Evolutionary conservation across 2,888 invertebrate species (phyloP).

Genomic region (Spatulosminthurus flaviceps): DNA sequence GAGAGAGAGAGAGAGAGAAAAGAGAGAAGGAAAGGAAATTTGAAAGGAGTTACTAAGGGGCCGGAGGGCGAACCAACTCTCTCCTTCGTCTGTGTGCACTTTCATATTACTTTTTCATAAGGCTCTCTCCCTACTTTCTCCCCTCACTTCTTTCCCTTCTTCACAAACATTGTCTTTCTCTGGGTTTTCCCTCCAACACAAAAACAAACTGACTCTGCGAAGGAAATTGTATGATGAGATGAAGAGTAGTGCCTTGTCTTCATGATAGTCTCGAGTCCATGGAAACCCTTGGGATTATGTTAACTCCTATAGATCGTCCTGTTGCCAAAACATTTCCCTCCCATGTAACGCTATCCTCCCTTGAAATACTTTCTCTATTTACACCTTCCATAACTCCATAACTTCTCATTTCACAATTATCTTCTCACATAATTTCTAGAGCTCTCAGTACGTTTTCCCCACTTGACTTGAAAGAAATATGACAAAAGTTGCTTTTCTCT

Average conservation of each 20-base stretch:
- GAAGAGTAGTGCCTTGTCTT: slow-evolving; percentile 38
- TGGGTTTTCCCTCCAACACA: background rate
- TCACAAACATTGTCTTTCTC: background rate
- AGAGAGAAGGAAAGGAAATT: slow-evolving; percentile 6
- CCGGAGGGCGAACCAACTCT: slow-evolving; percentile 29
- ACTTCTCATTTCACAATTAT: too few relatives aligned
- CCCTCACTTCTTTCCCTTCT: background rate
- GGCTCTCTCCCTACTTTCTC: background rate
- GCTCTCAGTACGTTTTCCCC: too few relatives aligned
- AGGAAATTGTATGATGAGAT: slow-evolving; percentile 37
- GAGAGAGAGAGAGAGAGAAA: slow-evolving; percentile 10
- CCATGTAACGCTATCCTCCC: too few relatives aligned
- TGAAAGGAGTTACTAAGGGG: background rate
- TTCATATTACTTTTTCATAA: slow-evolving; percentile 36
- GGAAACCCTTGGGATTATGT: slow-evolving; percentile 35
- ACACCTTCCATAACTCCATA: too few relatives aligned
- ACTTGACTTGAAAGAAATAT: too few relatives aligned
- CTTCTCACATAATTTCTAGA: too few relatives aligned
- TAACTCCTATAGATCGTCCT: background rate
- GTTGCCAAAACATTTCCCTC: background rate
- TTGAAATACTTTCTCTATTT: too few relatives aligned
- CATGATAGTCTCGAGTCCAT: slow-evolving; percentile 22
- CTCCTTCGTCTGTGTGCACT: background rate
- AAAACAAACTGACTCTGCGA: slow-evolving; percentile 33
- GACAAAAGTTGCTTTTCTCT: too few relatives aligned